Conservation (phyloP, 1,140 invertebrate genomes). For the Tetraneura akinire region DNA sequence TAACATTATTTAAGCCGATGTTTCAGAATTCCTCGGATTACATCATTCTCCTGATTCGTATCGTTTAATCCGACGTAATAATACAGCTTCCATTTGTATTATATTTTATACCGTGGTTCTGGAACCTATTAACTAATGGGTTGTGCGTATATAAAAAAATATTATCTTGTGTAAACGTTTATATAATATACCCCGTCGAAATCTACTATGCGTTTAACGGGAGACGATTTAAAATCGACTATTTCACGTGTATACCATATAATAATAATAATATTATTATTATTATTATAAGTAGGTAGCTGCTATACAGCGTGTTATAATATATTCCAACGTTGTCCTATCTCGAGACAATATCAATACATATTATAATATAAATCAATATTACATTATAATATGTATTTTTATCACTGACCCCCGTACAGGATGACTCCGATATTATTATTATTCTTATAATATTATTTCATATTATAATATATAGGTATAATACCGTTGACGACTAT, state of each 20-base stretch:
- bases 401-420: background rate
- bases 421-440: background rate
- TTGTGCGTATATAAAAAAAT: too few relatives aligned
- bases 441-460: too few relatives aligned
- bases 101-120: background rate
- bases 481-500: constrained; percentile 25
- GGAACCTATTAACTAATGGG: constrained; percentile 40
- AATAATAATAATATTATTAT: too few relatives aligned
- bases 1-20: constrained; percentile 30
- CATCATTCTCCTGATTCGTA: constrained; percentile 27
- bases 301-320: too few relatives aligned
- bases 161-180: background rate
- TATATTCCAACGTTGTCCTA: background rate
- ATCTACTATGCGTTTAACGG: background rate
- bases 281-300: background rate
- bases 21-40: constrained; percentile 33
- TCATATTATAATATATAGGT: too few relatives aligned
- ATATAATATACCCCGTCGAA: constrained; percentile 4
- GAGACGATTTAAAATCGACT: constrained; percentile 26
- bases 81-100: constrained; percentile 33
- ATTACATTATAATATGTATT: too few relatives aligned
- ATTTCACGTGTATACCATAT: too few relatives aligned
- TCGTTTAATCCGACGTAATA: constrained; percentile 45
- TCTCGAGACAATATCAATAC: constrained; percentile 30
- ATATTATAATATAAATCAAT: constrained; percentile 1